A percentile compares a stretch with the other conserved stretches of the same genome.
phyloP scores from a whole-genome alignment of 1,140 invertebrate genomes.

The Nephila pilipes region DNA sequence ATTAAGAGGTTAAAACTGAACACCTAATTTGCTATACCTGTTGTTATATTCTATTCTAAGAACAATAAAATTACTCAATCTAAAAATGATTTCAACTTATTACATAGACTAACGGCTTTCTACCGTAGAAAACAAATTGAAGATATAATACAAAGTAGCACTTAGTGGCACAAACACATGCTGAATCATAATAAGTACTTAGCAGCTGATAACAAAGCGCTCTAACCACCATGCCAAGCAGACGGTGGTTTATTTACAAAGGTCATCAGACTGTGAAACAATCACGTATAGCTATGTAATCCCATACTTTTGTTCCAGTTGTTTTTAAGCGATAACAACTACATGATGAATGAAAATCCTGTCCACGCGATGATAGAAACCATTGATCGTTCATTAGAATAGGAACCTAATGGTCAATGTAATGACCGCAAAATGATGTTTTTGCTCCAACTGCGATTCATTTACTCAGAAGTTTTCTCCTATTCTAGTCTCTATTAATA shows the following conservation, averaged over 20 bases:
- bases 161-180: background rate
- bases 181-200: background rate
- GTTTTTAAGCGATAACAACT: conserved; percentile 32
- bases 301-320: background rate
- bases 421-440: conserved; percentile 66
- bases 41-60: too few species aligned
- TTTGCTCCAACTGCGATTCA: background rate
- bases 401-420: conserved; percentile 62
- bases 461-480: background rate
- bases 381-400: conserved; percentile 52
- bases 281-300: conserved; percentile 19
- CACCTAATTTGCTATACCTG: too few species aligned
- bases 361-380: conserved; percentile 6
- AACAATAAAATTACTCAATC: too few species aligned
- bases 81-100: too few species aligned
- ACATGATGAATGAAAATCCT: conserved; percentile 45
- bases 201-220: background rate
- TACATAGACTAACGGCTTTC: too few species aligned
- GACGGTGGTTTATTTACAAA: conserved; percentile 4
- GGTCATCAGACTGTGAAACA: conserved; percentile 33
- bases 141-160: background rate
- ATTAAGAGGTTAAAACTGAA: too few species aligned
- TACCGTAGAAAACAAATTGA: background rate
- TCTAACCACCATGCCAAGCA: background rate
- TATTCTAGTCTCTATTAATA: background rate